These are phyloP conservation scores for Neolamprologus falcicula DNA, from an alignment of 2,113 vertebrate species.

Conservation along the genomic window DNA sequence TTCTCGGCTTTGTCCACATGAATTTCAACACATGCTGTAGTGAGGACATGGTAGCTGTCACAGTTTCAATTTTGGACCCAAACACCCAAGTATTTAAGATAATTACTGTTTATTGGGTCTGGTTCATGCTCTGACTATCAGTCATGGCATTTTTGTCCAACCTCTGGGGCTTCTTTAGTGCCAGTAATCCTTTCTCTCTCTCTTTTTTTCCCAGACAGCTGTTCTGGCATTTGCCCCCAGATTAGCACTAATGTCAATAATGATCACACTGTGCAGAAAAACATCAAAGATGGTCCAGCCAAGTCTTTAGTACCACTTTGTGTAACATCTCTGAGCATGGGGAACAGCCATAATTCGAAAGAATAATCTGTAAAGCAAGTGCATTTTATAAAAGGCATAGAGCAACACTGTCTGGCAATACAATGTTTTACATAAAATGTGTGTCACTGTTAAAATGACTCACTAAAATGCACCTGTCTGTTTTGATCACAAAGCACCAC, in stretches of 20 bases:
- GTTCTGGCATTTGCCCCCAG: slow-evolving; percentile 52
- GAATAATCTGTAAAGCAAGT: slow-evolving; percentile 7
- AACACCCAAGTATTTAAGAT: slow-evolving; percentile 26
- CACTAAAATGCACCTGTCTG: neutral
- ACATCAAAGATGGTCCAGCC: slow-evolving; percentile 34
- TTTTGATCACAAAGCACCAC: neutral
- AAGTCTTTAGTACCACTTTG: slow-evolving; percentile 61
- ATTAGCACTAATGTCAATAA: slow-evolving; percentile 66
- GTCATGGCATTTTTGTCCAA: slow-evolving; percentile 26
- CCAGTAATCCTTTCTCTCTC: slow-evolving; percentile 33
- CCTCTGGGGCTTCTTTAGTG: slow-evolving; percentile 35
- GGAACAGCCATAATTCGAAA: slow-evolving; percentile 42
- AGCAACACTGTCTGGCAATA: neutral
- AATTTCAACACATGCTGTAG: neutral
- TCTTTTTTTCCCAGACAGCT: slow-evolving; percentile 24
- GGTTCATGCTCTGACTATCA: slow-evolving; percentile 35
- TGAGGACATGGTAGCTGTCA: neutral
- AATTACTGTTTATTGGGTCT: slow-evolving; percentile 35
- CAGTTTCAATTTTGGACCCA: slow-evolving; percentile 1
- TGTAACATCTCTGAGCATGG: slow-evolving; percentile 44
- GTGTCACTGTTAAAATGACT: neutral
- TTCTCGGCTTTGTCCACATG: neutral
- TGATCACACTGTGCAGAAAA: slow-evolving; percentile 50
- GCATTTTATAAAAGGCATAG: neutral
- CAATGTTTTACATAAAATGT: neutral